Evolutionary conservation across 2,888 invertebrate species (phyloP).

Genomic region (Zelleria hepariella): DNA sequence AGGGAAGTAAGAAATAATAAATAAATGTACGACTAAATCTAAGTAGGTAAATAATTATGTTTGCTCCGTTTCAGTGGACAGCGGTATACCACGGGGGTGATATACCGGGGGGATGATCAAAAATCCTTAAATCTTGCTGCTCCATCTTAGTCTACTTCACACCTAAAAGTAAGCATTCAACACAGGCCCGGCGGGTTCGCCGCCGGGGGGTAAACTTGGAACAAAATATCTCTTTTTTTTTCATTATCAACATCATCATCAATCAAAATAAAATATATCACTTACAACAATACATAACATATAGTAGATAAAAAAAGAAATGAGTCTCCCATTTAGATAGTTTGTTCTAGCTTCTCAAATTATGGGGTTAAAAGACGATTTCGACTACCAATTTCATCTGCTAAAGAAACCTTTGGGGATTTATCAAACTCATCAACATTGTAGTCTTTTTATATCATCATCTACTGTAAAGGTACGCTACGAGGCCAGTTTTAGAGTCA

Average conservation of each 20-base stretch:
- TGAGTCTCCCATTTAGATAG: conserved; percentile 38
- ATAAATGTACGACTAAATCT: neutral
- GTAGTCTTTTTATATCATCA: neutral
- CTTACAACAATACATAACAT: conserved; percentile 22
- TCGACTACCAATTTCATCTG: conserved; percentile 57
- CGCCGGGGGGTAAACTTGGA: conserved; percentile 55
- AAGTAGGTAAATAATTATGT: conserved; percentile 35
- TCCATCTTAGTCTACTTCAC: conserved; percentile 47
- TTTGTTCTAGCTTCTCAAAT: conserved; percentile 59
- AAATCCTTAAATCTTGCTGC: conserved; percentile 75
- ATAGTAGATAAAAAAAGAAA: conserved; percentile 16
- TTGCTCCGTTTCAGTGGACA: conserved; percentile 67
- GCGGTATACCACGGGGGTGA: conserved; percentile 54
- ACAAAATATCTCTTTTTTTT: conserved; percentile 65
- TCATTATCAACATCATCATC: conserved; percentile 20
- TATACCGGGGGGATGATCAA: conserved; percentile 74
- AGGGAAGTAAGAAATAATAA: conserved; percentile 8
- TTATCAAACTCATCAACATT: neutral
- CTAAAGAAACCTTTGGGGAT: conserved; percentile 5
- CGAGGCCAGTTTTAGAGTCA: neutral
- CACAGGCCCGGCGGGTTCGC: conserved; percentile 35
- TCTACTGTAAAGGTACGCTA: neutral
- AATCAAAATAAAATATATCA: conserved; percentile 23
- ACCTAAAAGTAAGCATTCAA: conserved; percentile 70
- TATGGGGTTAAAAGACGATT: conserved; percentile 32